Evolutionary conservation across 2,113 vertebrate genomes (phyloP).

Genomic region (Patagioenas fasciata): DNA sequence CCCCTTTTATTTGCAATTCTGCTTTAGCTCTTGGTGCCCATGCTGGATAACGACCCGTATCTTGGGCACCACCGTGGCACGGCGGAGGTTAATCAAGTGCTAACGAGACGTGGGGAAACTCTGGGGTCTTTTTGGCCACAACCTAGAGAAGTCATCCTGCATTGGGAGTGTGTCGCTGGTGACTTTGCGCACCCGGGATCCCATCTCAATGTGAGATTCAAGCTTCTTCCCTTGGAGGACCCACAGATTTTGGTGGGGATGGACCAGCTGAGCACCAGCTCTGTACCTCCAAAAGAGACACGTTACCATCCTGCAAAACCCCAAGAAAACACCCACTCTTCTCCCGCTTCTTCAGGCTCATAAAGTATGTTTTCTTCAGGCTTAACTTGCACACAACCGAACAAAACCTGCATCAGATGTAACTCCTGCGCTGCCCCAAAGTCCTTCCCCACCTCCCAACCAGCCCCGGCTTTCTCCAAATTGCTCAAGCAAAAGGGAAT

Average conservation of each 20-base stretch:
- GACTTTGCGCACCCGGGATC: not conserved
- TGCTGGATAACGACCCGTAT: not conserved
- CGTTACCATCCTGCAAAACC: not conserved
- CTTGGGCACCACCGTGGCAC: not conserved
- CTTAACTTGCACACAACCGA: not conserved
- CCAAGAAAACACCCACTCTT: not conserved
- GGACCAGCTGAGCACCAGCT: not conserved
- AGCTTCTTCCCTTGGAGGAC: not conserved
- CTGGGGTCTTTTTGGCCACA: not conserved
- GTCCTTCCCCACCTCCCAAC: not conserved
- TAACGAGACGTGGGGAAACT: rapidly evolving
- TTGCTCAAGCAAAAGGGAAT: not conserved
- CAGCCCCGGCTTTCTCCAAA: not conserved
- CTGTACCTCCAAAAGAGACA: not conserved
- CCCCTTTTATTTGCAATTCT: not conserved
- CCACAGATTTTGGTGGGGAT: not conserved
- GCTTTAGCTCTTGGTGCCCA: not conserved
- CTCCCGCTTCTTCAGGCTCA: not conserved
- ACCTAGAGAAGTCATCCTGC: not conserved
- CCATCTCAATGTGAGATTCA: rapidly evolving
- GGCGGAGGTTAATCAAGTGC: rapidly evolving
- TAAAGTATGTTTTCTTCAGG: not conserved
- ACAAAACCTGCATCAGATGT: not conserved
- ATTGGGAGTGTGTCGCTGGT: not conserved
- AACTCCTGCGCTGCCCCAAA: no score